Percentiles rank a stretch among this genome's conserved stretches.
Evolutionary conservation across 2,113 vertebrate genomes (phyloP).

Genomic region (Lampris megalopsis): DNA sequence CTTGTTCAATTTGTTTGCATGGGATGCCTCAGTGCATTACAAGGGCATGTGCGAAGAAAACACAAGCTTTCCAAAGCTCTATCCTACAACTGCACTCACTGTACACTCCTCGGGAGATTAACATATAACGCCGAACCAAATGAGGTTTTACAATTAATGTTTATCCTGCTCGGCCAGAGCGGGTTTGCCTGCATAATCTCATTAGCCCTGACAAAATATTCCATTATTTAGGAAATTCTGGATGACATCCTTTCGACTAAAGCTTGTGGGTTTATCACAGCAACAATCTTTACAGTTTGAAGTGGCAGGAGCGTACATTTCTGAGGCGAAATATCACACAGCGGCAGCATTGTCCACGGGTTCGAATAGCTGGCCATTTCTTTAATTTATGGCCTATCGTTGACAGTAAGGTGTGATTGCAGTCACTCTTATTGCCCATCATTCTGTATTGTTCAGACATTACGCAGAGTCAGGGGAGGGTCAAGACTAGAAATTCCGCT

Average conservation of each 20-base stretch:
- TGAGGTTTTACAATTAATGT: conserved; percentile 52
- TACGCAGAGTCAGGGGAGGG: conserved; percentile 74
- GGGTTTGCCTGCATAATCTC: conserved; percentile 61
- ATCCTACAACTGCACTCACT: conserved; percentile 52
- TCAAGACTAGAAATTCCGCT: conserved; percentile 48
- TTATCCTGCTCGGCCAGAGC: conserved; percentile 55
- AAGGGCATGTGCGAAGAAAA: conserved; percentile 47
- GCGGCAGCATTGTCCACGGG: conserved; percentile 47
- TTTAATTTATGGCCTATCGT: conserved; percentile 67
- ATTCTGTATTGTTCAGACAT: conserved; percentile 61
- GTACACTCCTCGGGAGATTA: conserved; percentile 56
- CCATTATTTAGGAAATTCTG: conserved; percentile 61
- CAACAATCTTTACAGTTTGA: conserved; percentile 26
- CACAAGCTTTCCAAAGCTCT: conserved; percentile 37
- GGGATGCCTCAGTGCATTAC: conserved; percentile 47
- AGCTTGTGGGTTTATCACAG: conserved; percentile 21
- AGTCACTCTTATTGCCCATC: conserved; percentile 68
- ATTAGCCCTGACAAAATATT: conserved; percentile 70
- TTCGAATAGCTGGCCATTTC: conserved; percentile 57
- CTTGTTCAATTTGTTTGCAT: conserved; percentile 67
- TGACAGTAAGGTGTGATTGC: conserved; percentile 72
- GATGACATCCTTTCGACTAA: conserved; percentile 32
- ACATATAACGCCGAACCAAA: conserved; percentile 50
- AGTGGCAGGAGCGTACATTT: conserved; percentile 38
- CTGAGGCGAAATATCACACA: conserved; percentile 42